Conservation (phyloP, 2,797 vertebrate genomes). For the Protonibea diacanthus region DNA sequence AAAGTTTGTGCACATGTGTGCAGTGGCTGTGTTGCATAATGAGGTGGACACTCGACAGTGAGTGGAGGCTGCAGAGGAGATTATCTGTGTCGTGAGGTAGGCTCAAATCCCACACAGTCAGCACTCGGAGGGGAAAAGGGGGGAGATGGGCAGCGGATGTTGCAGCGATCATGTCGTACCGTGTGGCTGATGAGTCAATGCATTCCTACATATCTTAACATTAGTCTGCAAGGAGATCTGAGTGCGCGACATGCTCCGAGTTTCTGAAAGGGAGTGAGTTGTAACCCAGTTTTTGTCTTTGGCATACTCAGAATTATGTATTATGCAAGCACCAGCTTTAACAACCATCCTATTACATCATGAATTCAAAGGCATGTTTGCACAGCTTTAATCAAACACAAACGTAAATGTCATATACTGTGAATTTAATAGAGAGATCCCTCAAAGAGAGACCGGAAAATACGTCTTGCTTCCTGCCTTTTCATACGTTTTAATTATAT, state of each 20-base stretch:
- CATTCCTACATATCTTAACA: conserved; percentile 50
- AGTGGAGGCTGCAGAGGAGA: conserved; percentile 57
- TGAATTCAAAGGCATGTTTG: neutral
- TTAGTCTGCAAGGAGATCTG: conserved; percentile 39
- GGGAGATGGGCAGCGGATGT: conserved; percentile 28
- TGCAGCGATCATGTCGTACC: conserved; percentile 32
- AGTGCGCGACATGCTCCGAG: neutral
- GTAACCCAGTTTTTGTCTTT: conserved; percentile 30
- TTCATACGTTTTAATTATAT: conserved; percentile 24
- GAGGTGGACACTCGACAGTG: conserved; percentile 24
- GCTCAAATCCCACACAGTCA: conserved; percentile 79
- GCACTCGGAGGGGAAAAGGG: conserved; percentile 59
- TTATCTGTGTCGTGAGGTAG: conserved; percentile 62
- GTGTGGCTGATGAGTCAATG: conserved; percentile 31
- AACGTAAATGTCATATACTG: neutral
- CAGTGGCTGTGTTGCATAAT: neutral
- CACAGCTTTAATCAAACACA: neutral
- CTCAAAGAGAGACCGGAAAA: conserved; percentile 1
- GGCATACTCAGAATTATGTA: neutral
- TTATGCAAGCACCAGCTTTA: conserved; percentile 23
- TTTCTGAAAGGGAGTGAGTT: conserved; percentile 5
- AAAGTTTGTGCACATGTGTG: neutral
- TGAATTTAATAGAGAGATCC: conserved; percentile 4
- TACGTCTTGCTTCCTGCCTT: neutral
- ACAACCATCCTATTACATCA: conserved; percentile 28